Base-by-base conservation (phyloP, 2,888 invertebrate genomes). In the Protophormia terraenovae region DNA sequence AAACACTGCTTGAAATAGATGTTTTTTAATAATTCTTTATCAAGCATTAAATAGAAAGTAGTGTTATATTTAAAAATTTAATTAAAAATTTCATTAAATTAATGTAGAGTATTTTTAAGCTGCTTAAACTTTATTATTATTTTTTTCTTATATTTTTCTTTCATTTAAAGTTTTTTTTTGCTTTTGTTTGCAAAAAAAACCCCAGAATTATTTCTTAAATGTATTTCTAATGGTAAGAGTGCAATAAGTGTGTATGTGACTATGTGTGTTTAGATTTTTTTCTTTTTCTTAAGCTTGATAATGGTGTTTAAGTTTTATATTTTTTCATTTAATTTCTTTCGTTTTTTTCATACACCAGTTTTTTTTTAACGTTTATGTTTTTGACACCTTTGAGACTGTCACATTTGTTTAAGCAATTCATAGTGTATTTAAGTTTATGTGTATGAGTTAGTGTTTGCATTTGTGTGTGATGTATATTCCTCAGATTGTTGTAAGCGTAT, bases 301-400 rank as follows among this genome's bases (percentile, higher is more conserved):
- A 80, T 66, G 45, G 55, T 45, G 41, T 66, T 72, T 66, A 35
- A 32, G 29, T 62, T 64, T 60, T 27, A 60, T 35, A 45, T 60
- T 78, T 80, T 75, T 64, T 78, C n/a, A n/a, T n/a, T n/a, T n/a
- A n/a, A 84, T 87, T 88, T 77, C 45, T 47, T 47, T n/a, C n/a
- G n/a, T n/a, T n/a, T 5, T 78, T 14, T 38, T 1, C 12, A 4
- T 16, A 19, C n/a, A n/a, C 19, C 16, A 27, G 19, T 22, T 10
- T n/a, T 83, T 78, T 53, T 78, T 77, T 62, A 78, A 53, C 53
- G 27, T 77, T 62, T 73, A 73, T 86, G 77, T 80, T 83, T 83
- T 80, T 86, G 79, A 77, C 80, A 83, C 76, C 66, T 86, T 81
- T 79, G 79, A 66, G 71, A 72, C 55, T 60, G 76, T 50, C 75